Evolutionary conservation across 2,113 vertebrate genomes (phyloP).

Genomic region (Bungarus multicinctus): DNA sequence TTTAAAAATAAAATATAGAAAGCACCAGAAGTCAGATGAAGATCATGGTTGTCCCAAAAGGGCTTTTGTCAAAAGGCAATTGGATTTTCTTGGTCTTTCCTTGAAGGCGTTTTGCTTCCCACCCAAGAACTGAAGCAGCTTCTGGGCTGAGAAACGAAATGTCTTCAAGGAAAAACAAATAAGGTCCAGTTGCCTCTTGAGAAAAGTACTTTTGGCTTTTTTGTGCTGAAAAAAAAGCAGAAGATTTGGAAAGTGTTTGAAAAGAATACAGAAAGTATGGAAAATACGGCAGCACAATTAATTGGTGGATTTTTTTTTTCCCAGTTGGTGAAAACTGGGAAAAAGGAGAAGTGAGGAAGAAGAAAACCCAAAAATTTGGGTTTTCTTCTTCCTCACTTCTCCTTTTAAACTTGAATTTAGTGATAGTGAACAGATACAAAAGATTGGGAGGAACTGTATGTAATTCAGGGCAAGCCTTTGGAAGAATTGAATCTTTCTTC

Average conservation of each 20-base stretch:
- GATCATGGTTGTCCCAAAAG: not conserved
- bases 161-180: not conserved
- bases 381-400: not conserved
- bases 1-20: not conserved
- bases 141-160: not conserved
- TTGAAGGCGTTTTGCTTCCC: not conserved
- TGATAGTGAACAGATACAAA: not conserved
- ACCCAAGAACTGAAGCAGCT: not conserved
- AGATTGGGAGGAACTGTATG: not conserved
- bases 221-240: not conserved
- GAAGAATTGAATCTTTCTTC: not conserved
- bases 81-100: not conserved
- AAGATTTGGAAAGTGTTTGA: not conserved
- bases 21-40: conserved; percentile 25
- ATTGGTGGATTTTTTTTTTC: not conserved
- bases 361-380: too few relatives aligned
- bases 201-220: not conserved
- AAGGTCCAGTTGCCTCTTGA: not conserved
- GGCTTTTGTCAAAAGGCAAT: not conserved
- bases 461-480: not conserved
- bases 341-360: too few relatives aligned
- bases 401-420: not conserved
- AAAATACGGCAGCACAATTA: not conserved
- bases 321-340: not conserved
- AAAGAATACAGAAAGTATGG: not conserved